Conservation (phyloP, 2,888 invertebrate genomes). For the Clitarchus hookeri region DNA sequence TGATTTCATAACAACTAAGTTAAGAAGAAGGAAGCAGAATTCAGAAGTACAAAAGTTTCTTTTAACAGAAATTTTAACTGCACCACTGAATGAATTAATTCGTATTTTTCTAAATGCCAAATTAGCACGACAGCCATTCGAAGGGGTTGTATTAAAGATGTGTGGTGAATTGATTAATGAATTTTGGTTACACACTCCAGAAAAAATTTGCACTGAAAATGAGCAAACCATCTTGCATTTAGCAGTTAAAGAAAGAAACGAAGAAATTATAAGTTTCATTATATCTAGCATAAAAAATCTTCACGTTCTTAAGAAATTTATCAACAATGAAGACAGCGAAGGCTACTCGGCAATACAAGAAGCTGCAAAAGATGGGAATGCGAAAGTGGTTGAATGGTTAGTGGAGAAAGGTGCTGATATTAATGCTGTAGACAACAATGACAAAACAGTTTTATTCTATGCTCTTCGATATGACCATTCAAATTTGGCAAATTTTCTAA, state of each 20-base stretch:
- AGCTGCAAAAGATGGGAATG: background rate
- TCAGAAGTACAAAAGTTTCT: background rate
- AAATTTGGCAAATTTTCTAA: background rate
- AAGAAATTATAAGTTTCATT: background rate
- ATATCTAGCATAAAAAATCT: background rate
- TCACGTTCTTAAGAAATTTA: background rate
- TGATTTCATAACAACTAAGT: background rate
- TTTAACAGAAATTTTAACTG: background rate
- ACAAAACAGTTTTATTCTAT: background rate
- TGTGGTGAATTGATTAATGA: background rate
- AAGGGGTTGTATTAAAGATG: background rate
- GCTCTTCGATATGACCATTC: background rate
- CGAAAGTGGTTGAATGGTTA: background rate
- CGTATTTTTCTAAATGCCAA: background rate
- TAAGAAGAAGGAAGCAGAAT: background rate
- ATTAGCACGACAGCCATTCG: background rate
- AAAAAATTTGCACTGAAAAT: conserved; percentile 14
- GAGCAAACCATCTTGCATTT: background rate
- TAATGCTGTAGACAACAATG: background rate
- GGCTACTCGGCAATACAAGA: background rate
- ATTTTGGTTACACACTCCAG: background rate
- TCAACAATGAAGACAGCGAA: background rate
- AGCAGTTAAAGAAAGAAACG: background rate
- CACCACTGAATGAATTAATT: background rate
- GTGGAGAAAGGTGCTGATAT: background rate